Percentiles rank a stretch among this genome's conserved stretches.
Conservation (phyloP, 2,113 vertebrate genomes). For the Hemiprocne comata region DNA sequence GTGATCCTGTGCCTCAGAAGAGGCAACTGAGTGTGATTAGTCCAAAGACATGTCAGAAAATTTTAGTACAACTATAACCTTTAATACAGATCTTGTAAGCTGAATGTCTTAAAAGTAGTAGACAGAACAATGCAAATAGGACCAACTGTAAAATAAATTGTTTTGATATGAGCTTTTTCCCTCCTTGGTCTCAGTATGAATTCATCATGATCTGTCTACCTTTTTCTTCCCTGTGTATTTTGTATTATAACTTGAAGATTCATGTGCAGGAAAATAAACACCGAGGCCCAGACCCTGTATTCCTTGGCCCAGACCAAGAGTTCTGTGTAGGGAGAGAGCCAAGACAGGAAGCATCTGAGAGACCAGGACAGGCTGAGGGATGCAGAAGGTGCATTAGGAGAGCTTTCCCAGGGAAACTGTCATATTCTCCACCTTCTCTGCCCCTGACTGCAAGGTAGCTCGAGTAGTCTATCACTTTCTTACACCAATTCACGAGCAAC, state of each 20-base stretch:
- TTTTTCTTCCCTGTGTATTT: not conserved
- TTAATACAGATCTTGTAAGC: not conserved
- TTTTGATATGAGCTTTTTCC: not conserved
- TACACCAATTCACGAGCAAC: not conserved
- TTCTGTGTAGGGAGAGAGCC: not conserved
- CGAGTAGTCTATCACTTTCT: fast-evolving
- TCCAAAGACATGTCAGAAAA: not conserved
- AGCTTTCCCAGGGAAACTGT: not conserved
- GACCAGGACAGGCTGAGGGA: not conserved
- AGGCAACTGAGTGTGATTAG: not conserved
- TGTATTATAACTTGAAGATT: not conserved
- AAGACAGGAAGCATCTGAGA: not conserved
- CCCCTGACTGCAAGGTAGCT: not conserved
- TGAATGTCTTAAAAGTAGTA: not conserved
- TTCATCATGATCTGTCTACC: not conserved
- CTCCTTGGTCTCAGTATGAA: not conserved
- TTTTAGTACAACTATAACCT: not conserved
- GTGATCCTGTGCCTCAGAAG: not conserved
- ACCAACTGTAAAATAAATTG: not conserved
- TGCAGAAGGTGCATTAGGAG: not conserved
- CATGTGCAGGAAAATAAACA: not conserved
- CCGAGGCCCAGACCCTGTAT: not conserved
- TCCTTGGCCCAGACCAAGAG: not conserved
- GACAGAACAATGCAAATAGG: not conserved
- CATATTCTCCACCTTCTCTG: not conserved